Evolutionary conservation across 2,888 invertebrate genomes (phyloP).

Genomic region (Poecilobothrus nobilitatus): DNA sequence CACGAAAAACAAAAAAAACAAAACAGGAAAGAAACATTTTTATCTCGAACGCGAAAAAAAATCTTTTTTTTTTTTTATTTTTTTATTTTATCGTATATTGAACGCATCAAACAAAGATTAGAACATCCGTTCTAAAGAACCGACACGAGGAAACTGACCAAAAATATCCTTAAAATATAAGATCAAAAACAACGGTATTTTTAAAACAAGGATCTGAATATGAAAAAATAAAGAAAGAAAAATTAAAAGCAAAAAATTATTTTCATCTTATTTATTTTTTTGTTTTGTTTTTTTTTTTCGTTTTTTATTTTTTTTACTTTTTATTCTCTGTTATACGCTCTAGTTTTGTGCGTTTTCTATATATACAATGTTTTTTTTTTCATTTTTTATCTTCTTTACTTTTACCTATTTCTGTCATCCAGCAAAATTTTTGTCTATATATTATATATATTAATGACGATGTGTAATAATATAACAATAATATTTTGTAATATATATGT

Average conservation of each 20-base stretch:
- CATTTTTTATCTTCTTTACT: not conserved
- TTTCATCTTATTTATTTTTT: no score
- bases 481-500: no score
- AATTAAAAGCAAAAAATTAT: no score
- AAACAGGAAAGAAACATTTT: no score
- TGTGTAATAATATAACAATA: not conserved
- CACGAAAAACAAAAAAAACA: no score
- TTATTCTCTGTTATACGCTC: no score
- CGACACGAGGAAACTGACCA: conserved; percentile 6
- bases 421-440: not conserved
- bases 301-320: no score
- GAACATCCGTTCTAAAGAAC: conserved; percentile 6
- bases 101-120: not conserved
- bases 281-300: no score
- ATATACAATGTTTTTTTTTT: not conserved
- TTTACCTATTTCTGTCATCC: not conserved
- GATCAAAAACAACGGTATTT: not conserved
- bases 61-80: no score
- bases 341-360: not conserved
- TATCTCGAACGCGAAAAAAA: no score
- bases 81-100: not conserved
- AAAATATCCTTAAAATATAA: not conserved
- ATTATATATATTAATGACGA: not conserved
- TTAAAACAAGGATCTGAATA: not conserved
- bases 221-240: not conserved